Evolutionary conservation across 1,140 invertebrate genomes (phyloP), one percentile per base, ranked within the genome.

Genomic region (Goniozus legneri): DNA sequence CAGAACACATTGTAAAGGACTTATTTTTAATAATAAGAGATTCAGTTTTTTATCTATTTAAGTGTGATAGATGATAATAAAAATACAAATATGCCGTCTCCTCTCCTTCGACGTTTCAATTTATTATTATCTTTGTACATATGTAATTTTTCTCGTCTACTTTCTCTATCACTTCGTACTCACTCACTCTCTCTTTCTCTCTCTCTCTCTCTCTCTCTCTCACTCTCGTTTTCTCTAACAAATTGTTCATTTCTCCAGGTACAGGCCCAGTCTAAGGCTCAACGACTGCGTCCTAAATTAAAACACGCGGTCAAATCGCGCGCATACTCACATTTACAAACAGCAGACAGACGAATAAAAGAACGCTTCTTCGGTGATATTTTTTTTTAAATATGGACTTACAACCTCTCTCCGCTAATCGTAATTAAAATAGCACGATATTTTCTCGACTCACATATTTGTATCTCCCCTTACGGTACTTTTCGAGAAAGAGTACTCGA

Each of bases 61-160:
- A n/a, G n/a, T n/a, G n/a, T n/a, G n/a, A n/a, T n/a, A n/a, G n/a
- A n/a, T n/a, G n/a, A n/a, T n/a, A n/a, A n/a, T n/a, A n/a, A n/a
- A n/a, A n/a, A n/a, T n/a, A n/a, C n/a, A n/a, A n/a, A n/a, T n/a
- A n/a, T n/a, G n/a, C n/a, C n/a, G n/a, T n/a, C n/a, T n/a, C n/a
- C n/a, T n/a, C n/a, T n/a, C n/a, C n/a, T n/a, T n/a, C n/a, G n/a
- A n/a, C n/a, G n/a, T n/a, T n/a, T 70, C 58, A 60, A 68, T 71
- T 69, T 71, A 73, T 71, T 71, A 73, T 71, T 67, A 62, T 43
- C 59, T 73, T 71, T 72, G 64, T 71, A 69, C 66, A 69, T 60
- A 58, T 58, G 58, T 58, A 55, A 20, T 60, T 45, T 47, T 47
- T 22, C 40, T 21, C 14, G 7, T 44, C 43, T 54, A 54, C 43